phyloP scores from a whole-genome alignment of 2,113 vertebrate genomes.

The Nettapus auritus region DNA sequence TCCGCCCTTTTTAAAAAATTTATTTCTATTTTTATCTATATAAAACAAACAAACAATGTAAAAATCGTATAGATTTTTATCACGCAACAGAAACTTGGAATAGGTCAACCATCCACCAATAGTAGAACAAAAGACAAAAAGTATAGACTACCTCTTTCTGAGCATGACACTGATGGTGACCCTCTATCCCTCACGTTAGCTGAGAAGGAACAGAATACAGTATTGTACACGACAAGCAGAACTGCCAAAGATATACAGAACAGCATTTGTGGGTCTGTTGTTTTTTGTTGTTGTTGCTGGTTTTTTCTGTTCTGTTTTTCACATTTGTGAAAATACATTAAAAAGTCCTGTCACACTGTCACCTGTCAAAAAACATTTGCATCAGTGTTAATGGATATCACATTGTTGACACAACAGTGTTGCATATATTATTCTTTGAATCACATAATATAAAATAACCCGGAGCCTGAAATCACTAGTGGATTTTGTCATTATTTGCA shows the following conservation, averaged over 20 bases:
- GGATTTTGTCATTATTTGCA: neutral
- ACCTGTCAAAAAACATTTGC: constrained; percentile 45
- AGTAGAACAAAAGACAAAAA: neutral
- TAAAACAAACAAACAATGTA: neutral
- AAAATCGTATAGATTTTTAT: neutral
- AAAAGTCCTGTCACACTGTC: neutral
- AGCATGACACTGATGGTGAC: neutral
- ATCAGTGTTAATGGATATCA: constrained; percentile 42
- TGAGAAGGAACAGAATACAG: neutral
- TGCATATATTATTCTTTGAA: constrained; percentile 1
- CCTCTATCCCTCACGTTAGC: neutral
- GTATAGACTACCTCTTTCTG: neutral
- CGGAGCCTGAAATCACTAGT: neutral
- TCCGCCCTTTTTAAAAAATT: neutral
- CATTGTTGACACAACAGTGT: neutral
- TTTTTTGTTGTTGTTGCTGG: neutral
- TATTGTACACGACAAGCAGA: neutral
- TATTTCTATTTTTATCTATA: neutral
- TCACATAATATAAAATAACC: neutral
- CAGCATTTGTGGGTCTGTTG: neutral
- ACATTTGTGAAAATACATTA: neutral
- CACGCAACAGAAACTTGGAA: neutral
- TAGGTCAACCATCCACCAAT: neutral
- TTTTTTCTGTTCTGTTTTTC: neutral
- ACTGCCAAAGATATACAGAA: neutral